Base-by-base conservation (phyloP, 2,797 vertebrate species). In the Malurus splendens region DNA sequence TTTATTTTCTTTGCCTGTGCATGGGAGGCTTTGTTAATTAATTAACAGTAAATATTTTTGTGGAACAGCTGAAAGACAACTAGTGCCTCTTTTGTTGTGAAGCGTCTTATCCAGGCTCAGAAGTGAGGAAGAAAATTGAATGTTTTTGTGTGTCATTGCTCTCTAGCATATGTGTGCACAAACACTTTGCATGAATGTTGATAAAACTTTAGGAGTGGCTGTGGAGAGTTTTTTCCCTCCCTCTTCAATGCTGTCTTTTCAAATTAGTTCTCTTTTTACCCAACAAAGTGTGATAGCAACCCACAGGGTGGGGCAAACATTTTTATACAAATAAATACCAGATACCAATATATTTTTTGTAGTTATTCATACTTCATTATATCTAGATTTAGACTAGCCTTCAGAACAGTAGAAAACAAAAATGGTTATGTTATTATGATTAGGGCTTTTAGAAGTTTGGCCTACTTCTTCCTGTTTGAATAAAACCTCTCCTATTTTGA, bases 381-480 rank as follows among this genome's bases (percentile, higher is more conserved):
- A 44, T 61, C 32, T 74, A 61, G 55, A 42, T 47, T 77, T 78
- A 78, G 48, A 78, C 27, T 71, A 19, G 36, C 47, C 12, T 82
- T 88, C 30, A 79, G 39, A 77, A 82, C 10, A 61, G 18, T 51
- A 72, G 66, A 61, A 65, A 47, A 75, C 24, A 50, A 81, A 85
- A 77, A 56, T 12, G 1, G 18, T 64, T 73, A 54, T 2, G 4
- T 12, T 89, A 24, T 89, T 73, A 64, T n/a, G 18, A 74, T 48
- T 50, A 41, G 25, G 23, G 12, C 22, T 59, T 80, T 65, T 16
- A 89, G 73, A 91, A 82, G 64, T 82, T 57, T 48, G 52, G 28
- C 55, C 87, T 87, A 72, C 76, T 82, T 89, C 68, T 89, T 95
- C 57, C 86, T 88, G 70, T 77, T 67, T 42, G 25, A 76, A 50